Conservation (phyloP, 2,797 vertebrate genomes). For the Ataeniobius toweri region DNA sequence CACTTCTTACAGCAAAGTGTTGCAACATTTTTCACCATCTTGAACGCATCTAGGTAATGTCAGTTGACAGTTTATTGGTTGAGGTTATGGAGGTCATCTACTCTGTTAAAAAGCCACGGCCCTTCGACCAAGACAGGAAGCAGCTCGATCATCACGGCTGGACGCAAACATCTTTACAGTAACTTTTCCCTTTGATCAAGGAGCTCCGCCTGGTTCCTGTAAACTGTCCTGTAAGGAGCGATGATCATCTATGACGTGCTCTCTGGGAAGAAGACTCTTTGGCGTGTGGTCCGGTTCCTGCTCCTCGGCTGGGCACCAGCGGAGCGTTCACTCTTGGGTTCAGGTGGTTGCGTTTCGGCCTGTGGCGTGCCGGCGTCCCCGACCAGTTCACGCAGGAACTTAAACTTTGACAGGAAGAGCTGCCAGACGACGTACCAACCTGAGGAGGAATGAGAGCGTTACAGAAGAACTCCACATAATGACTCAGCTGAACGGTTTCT, state of each 20-base stretch:
- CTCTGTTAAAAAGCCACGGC: not conserved
- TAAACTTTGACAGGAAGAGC: conserved; percentile 97
- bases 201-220: conserved; percentile 54
- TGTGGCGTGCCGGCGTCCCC: conserved; percentile 91
- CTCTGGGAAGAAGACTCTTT: conserved; percentile 80
- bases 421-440: conserved; percentile 99
- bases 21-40: no score
- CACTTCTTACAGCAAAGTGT: no score
- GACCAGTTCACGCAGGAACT: conserved; percentile 95
- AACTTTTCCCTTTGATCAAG: conserved; percentile 63
- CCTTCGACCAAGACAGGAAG: not conserved
- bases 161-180: conserved; percentile 34
- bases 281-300: conserved; percentile 84
- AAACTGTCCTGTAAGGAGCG: conserved; percentile 47
- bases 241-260: conserved; percentile 49
- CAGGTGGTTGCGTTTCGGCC: conserved; percentile 86
- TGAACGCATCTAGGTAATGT: not conserved
- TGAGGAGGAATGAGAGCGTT: conserved; percentile 48
- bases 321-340: conserved; percentile 82
- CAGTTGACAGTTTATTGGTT: not conserved
- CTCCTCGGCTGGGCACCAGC: conserved; percentile 69
- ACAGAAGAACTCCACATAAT: no score
- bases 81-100: conserved; percentile 1
- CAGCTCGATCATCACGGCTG: conserved; percentile 20
- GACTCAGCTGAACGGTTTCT: not conserved